Evolutionary conservation across 2,113 vertebrate species (phyloP), one percentile per base, ranked within the genome.

Genomic region (Nothobranchius kuhntae): DNA sequence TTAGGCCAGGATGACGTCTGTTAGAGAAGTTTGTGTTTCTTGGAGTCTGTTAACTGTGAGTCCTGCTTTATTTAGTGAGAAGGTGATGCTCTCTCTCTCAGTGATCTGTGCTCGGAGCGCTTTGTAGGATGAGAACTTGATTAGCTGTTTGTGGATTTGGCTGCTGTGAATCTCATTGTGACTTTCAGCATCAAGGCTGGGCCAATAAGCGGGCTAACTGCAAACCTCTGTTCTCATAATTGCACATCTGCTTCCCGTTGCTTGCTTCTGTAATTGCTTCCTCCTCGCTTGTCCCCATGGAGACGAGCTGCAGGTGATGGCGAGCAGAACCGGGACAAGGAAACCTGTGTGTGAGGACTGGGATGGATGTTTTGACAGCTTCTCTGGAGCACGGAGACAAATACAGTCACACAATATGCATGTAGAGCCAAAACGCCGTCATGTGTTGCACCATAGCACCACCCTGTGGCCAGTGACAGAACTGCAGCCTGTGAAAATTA

Each of bases 221-320:
- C 74, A 87, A 85, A 87, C 85, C 89, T 89, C 86, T 91, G 89
- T 91, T 91, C 85, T 82, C 80, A 69, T 91, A 87, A 90, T 89
- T 91, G 85, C 85, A 88, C 90, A 91, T 88, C 91, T 92, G 90
- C 86, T 88, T 87, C 57, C 55, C 54, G 45, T 85, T 80, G 84
- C 81, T 62, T 46, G 75, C 83, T 65, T 65, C 68, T 77, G 81
- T 90, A 89, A 88, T 89, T 90, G 81, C 78, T 80, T 90, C 80
- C 74, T 73, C 69, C 78, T 76, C 73, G 53, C 64, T 82, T 70
- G 50, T 83, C 71, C 72, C 83, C 52, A 17, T 8, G 2, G 84
- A 77, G 76, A 63, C 52, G 45, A 38, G 75, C 76, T 81, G 80
- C 80, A 87, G 87, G 83, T 88, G 86, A 88, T 70, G 69, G 74